Percentiles rank a stretch among this genome's conserved stretches.
These are phyloP conservation scores for Anastatus disparis DNA, from an alignment of 1,140 invertebrate species.

Conservation along the genomic window DNA sequence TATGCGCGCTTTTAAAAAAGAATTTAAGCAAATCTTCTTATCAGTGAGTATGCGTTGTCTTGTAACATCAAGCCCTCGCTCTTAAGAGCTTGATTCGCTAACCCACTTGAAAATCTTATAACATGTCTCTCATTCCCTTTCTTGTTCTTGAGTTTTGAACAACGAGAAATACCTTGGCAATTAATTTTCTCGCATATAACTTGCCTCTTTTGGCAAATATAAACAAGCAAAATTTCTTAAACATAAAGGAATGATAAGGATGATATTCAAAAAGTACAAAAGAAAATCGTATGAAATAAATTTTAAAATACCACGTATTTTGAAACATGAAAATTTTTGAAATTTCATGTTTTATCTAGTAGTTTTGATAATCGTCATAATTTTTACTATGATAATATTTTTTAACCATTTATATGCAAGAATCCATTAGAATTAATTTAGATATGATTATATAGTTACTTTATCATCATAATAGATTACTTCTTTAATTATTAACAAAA, in stretches of 20 bases:
- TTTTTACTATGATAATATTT: too few species aligned
- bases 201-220: conserved; percentile 13
- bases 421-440: too few species aligned
- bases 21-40: conserved; percentile 39
- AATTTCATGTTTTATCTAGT: too few species aligned
- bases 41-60: conserved; percentile 16
- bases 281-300: conserved; percentile 33
- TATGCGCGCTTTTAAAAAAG: conserved; percentile 3
- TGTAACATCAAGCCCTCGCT: neutral
- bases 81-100: conserved; percentile 30
- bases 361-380: too few species aligned
- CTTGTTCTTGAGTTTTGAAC: neutral
- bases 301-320: too few species aligned
- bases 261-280: neutral
- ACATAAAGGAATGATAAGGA: conserved; percentile 27
- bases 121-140: conserved; percentile 4
- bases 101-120: conserved; percentile 39
- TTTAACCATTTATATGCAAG: too few species aligned
- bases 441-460: too few species aligned
- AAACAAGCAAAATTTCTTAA: conserved; percentile 37
- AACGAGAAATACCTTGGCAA: conserved; percentile 34
- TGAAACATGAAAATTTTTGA: too few species aligned
- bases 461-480: too few species aligned
- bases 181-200: conserved; percentile 35
- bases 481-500: too few species aligned